These are phyloP conservation scores for Phacellophora camtschatica DNA, from an alignment of 30 jellyfish, hydroid and myxozoan genomes.

Conservation along the genomic window DNA sequence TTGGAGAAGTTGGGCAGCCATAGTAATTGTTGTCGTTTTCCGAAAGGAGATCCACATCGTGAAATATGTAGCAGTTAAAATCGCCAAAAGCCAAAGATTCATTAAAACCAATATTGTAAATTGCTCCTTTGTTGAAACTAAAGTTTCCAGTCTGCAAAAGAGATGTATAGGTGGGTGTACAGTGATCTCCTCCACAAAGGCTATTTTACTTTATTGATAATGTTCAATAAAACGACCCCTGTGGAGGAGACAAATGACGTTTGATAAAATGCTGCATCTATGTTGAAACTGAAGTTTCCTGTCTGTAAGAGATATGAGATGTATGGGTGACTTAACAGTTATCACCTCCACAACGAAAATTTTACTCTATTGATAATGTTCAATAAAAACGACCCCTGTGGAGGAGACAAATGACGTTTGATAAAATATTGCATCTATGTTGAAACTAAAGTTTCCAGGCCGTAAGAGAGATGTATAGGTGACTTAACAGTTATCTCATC, in stretches of 20 bases:
- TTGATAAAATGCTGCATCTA: no score
- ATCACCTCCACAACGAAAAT: no score
- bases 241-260: no score
- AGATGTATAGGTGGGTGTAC: not conserved
- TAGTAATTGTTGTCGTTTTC: constrained; percentile 50
- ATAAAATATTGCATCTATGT: constrained; percentile 52
- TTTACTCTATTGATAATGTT: no score
- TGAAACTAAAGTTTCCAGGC: constrained; percentile 8
- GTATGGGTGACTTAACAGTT: no score
- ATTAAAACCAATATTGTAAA: constrained; percentile 56
- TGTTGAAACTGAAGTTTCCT: constrained; percentile 33
- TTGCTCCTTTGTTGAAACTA: constrained; percentile 49
- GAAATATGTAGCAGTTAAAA: constrained; percentile 44
- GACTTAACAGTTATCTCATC: no score
- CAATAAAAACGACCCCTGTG: no score
- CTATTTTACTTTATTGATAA: no score
- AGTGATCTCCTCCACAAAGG: no score
- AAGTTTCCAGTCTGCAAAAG: constrained; percentile 31
- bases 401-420: no score
- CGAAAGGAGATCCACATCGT: constrained; percentile 54
- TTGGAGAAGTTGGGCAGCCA: constrained; percentile 63
- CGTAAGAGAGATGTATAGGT: no score
- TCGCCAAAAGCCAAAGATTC: constrained; percentile 3
- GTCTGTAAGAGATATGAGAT: constrained; percentile 1
- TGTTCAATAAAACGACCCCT: no score